phyloP scores from a whole-genome alignment of 2,888 invertebrate genomes.

The Toxonevra muliebris region DNA sequence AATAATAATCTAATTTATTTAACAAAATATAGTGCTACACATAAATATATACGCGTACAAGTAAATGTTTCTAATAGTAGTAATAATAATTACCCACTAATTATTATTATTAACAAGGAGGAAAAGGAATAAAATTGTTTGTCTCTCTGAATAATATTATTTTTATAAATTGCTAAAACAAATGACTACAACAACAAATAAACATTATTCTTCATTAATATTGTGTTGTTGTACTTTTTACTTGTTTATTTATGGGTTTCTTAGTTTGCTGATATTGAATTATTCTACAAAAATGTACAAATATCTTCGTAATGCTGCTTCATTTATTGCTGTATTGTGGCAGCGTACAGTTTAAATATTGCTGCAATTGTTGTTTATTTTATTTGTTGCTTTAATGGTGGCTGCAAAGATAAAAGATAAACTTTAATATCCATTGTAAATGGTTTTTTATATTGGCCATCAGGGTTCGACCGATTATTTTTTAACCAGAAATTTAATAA shows the following conservation, averaged over 20 bases:
- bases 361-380: constrained; percentile 43
- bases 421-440: constrained; percentile 6
- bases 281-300: constrained; percentile 4
- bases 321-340: neutral
- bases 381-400: constrained; percentile 55
- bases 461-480: no score
- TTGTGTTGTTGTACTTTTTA: neutral
- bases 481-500: no score
- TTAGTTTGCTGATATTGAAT: neutral
- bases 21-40: constrained; percentile 21
- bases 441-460: neutral
- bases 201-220: no score
- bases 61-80: neutral
- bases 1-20: neutral
- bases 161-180: no score
- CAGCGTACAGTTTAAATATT: neutral
- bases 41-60: neutral
- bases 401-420: constrained; percentile 42
- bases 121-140: no score
- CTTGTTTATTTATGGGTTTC: neutral
- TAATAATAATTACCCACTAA: no score
- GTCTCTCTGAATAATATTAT: no score
- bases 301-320: neutral
- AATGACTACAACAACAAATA: no score
- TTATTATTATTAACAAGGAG: no score